These are phyloP conservation scores for Sapayoa aenigma DNA, from an alignment of 2,113 vertebrate genomes.

Conservation along the genomic window DNA sequence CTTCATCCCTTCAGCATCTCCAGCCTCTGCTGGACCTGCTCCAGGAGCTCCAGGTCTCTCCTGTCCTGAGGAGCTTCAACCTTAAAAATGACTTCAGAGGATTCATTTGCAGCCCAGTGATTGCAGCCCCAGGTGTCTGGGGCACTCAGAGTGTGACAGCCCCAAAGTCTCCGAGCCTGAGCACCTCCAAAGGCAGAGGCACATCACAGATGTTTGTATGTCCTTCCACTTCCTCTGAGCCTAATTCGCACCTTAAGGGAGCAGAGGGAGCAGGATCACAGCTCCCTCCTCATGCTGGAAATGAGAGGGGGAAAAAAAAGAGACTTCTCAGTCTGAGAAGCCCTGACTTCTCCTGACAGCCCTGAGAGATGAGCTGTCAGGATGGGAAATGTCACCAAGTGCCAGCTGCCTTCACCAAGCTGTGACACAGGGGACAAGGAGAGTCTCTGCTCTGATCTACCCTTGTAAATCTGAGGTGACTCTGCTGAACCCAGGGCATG, in stretches of 20 bases:
- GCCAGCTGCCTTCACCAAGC: background rate
- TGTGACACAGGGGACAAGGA: background rate
- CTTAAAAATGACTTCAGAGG: background rate
- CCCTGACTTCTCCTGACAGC: background rate
- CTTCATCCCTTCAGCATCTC: background rate
- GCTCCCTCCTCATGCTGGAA: background rate
- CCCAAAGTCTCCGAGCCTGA: background rate
- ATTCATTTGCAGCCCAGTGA: background rate
- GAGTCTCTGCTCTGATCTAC: background rate
- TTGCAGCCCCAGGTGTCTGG: background rate
- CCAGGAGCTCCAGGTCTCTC: background rate
- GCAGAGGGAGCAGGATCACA: background rate
- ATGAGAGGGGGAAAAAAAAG: background rate
- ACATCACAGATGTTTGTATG: background rate
- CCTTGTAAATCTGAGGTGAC: fast-evolving
- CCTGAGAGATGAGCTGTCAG: background rate
- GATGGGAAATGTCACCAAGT: background rate
- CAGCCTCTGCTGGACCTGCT: fast-evolving
- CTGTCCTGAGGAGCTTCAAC: background rate
- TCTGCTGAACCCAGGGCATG: background rate
- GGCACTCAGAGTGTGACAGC: background rate
- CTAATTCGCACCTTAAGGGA: background rate
- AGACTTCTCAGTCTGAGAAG: background rate
- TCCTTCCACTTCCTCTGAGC: background rate
- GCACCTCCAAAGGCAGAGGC: background rate